These are phyloP conservation scores for Agriotes lineatus DNA, from an alignment of 2,888 invertebrate genomes.

Conservation along the genomic window DNA sequence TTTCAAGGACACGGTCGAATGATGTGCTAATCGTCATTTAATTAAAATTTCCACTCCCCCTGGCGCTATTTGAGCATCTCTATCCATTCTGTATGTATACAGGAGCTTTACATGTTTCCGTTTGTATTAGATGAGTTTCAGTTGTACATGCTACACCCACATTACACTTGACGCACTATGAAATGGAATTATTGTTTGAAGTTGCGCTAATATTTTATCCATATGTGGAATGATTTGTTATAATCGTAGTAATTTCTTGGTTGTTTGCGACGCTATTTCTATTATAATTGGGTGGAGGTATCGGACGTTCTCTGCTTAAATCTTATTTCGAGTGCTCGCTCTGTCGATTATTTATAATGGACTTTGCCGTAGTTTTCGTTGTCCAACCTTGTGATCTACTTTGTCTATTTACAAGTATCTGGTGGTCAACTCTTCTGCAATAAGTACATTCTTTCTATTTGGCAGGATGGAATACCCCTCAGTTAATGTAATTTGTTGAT, in stretches of 20 bases:
- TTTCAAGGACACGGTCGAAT: too few species aligned
- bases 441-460: not conserved
- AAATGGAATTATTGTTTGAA: not conserved
- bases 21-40: too few species aligned
- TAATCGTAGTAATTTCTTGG: not conserved
- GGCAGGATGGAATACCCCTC: not conserved
- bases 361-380: not conserved
- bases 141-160: too few species aligned
- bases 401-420: not conserved
- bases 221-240: not conserved
- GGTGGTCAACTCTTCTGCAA: not conserved
- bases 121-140: too few species aligned
- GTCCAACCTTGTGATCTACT: not conserved
- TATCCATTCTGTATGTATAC: too few species aligned
- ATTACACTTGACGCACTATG: too few species aligned
- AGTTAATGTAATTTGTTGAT: not conserved
- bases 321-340: not conserved
- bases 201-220: too few species aligned
- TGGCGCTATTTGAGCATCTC: too few species aligned
- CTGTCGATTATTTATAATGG: not conserved
- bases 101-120: too few species aligned
- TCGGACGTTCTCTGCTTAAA: not conserved
- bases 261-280: not conserved
- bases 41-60: too few species aligned
- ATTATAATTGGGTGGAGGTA: not conserved